Base-by-base conservation (phyloP, 2,888 invertebrate species). In the Congeria kusceri region DNA sequence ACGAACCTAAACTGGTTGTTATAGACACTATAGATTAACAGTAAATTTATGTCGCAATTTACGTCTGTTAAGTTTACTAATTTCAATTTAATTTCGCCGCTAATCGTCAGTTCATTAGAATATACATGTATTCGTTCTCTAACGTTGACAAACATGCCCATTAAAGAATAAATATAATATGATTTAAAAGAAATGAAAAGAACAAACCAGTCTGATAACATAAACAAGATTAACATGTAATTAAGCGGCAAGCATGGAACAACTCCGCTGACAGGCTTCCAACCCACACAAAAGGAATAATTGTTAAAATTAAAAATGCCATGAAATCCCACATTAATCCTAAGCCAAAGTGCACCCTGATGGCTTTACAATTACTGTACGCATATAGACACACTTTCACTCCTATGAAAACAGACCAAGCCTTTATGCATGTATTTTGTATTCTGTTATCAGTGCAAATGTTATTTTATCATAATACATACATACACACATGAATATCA, bases 51-150 rank as follows among this genome's bases (percentile, higher is more conserved):
- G 53, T 53, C 53, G 25, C 62, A 53, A 63, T 70, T 69, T 69
- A 39, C 61, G 56, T 70, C 63, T 62, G 18, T 56, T 20, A 32
- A 70, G 56, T 63, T 70, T 70, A 70, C 70, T 70, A 70, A 70
- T 70, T 70, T 47, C 39, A 39, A 25, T 53, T 70, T 70, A 63
- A 70, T 62, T 9, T 27, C n/a, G 44, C 23, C 15, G 27, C n/a
- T 39, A 70, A 70, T 70, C 44, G 56, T 63, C 63, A 62, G 44
- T 44, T 53, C 23, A n/a, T 27, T 46, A 59, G 28, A 39, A n/a
- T n/a, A n/a, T n/a, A n/a, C n/a, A 47, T 25, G 28, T 28, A 47
- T 61, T 69, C 32, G 18, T 27, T 47, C 23, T 9, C n/a, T 66
- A 57, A n/a, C 28, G 53, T 63, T 56, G 5, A 29, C 62, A 70